Percentiles rank a stretch among this genome's conserved stretches.
phyloP scores from a whole-genome alignment of 2,797 vertebrate genomes.

The Urosaurus nigricauda region DNA sequence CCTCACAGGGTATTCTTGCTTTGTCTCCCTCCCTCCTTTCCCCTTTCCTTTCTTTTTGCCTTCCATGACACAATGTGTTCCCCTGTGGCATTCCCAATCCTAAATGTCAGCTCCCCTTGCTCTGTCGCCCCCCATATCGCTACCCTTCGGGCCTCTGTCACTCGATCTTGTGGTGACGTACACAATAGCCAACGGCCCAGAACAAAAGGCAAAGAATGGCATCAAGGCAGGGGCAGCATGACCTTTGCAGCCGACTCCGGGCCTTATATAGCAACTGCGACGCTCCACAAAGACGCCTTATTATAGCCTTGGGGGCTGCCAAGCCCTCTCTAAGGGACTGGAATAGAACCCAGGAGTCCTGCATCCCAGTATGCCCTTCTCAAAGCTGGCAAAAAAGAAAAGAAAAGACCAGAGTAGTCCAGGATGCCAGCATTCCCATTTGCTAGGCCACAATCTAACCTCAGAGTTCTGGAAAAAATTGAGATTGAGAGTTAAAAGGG shows the following conservation, averaged over 20 bases:
- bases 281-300: constrained; percentile 28
- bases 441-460: background rate
- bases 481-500: too few species aligned
- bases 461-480: background rate
- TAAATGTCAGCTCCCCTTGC: constrained; percentile 20
- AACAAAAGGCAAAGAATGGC: constrained; percentile 32
- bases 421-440: background rate
- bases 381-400: background rate
- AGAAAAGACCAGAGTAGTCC: too few species aligned
- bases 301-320: constrained; percentile 15
- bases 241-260: background rate
- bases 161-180: constrained; percentile 30
- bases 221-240: too few species aligned
- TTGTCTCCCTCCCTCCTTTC: background rate
- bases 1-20: background rate
- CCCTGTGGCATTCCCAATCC: background rate
- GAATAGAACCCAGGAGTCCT: constrained; percentile 20
- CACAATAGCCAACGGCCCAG: constrained; percentile 11
- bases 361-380: background rate
- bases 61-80: background rate
- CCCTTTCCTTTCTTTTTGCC: background rate
- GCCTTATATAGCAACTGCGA: constrained; percentile 40
- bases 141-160: background rate
- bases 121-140: background rate
- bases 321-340: background rate